These are phyloP conservation scores for Cephalopachus bancanus DNA, from an alignment of 2,797 vertebrate genomes.

Conservation along the genomic window DNA sequence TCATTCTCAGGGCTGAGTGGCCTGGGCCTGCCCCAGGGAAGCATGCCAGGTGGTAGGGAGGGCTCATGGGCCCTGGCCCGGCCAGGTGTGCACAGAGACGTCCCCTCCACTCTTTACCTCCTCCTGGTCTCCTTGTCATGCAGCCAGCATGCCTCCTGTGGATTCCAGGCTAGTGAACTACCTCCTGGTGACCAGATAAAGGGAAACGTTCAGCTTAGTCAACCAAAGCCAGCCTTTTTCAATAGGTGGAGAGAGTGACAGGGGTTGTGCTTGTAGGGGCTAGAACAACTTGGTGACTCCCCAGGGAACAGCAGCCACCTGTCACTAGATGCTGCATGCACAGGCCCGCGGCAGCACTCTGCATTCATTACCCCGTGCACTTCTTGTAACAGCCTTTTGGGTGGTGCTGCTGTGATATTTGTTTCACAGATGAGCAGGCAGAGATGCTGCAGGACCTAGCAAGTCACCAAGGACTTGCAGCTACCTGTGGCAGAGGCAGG, in stretches of 20 bases:
- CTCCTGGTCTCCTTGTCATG: neutral
- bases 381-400: neutral
- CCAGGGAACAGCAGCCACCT: too few relatives aligned
- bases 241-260: neutral
- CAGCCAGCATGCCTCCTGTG: neutral
- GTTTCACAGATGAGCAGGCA: neutral
- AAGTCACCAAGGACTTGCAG: neutral
- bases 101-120: neutral
- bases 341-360: neutral
- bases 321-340: neutral
- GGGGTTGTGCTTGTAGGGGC: neutral
- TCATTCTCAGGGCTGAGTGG: neutral
- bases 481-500: neutral
- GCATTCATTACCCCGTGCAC: neutral
- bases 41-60: too few relatives aligned
- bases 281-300: too few relatives aligned
- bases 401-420: accelerated
- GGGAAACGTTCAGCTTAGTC: neutral
- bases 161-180: too few relatives aligned
- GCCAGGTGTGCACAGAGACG: neutral
- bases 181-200: neutral
- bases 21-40: neutral
- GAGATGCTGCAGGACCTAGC: neutral
- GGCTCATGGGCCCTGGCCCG: neutral
- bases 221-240: neutral